phyloP scores from a whole-genome alignment of 2,888 invertebrate genomes.

The Candidula unifasciata region DNA sequence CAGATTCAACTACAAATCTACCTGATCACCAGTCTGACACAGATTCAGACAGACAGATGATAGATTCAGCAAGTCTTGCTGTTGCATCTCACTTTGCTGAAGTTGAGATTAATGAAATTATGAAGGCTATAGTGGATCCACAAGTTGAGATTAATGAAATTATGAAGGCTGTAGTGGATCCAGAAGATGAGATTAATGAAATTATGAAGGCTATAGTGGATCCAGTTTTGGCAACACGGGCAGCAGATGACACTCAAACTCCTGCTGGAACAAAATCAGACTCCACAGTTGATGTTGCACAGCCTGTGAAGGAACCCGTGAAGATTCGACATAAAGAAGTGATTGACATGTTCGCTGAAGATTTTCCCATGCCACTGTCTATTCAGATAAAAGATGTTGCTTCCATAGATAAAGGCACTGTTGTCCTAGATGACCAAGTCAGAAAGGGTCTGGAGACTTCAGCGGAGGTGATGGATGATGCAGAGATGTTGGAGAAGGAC shows the following conservation, averaged over 20 bases:
- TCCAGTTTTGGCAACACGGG: neutral
- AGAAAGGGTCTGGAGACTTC: neutral
- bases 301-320: neutral
- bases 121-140: neutral
- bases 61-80: neutral
- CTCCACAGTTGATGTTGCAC: neutral
- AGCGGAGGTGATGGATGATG: conserved; percentile 29
- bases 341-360: conserved; percentile 49
- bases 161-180: neutral
- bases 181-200: neutral
- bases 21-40: neutral
- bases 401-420: neutral
- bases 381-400: neutral
- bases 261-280: neutral
- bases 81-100: neutral
- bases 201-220: neutral
- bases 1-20: neutral
- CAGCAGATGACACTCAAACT: neutral
- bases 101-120: neutral
- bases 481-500: conserved; percentile 33
- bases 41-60: neutral
- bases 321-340: conserved; percentile 43
- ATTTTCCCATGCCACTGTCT: neutral
- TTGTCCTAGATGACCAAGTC: neutral
- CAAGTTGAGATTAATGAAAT: neutral